phyloP scores from a whole-genome alignment of 2,888 invertebrate species.

The Drosophila leonis region DNA sequence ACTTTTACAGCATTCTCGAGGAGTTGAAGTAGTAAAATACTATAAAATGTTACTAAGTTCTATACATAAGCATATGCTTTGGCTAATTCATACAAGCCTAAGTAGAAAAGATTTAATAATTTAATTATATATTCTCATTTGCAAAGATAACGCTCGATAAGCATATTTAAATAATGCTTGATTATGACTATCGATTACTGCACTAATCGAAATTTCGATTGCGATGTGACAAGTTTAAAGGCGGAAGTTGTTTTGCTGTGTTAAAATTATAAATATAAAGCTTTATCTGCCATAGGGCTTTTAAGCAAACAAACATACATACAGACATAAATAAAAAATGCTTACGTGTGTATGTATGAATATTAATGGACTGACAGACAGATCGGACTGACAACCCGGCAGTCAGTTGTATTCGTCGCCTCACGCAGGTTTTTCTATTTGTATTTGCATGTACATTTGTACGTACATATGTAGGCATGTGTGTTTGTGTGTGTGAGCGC shows the following conservation, averaged over 20 bases:
- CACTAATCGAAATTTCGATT: conserved; percentile 12
- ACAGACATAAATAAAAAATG: not conserved
- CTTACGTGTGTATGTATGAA: conserved; percentile 17
- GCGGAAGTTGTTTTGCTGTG: conserved; percentile 38
- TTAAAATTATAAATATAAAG: conserved; percentile 27
- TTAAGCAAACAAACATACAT: conserved; percentile 18
- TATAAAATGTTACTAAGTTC: too few relatives aligned
- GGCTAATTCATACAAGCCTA: too few relatives aligned
- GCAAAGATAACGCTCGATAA: not conserved
- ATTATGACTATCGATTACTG: not conserved
- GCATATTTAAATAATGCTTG: not conserved
- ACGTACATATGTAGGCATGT: not conserved
- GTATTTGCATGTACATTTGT: conserved; percentile 32
- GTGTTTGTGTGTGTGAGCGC: conserved; percentile 8
- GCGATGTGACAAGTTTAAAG: conserved; percentile 33
- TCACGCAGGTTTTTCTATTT: conserved; percentile 31
- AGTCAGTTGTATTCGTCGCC: conserved; percentile 45
- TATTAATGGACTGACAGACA: conserved; percentile 38
- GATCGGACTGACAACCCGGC: conserved; percentile 52
- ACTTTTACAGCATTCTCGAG: too few relatives aligned
- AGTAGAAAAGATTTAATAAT: too few relatives aligned
- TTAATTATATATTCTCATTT: too few relatives aligned
- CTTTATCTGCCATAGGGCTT: conserved; percentile 39
- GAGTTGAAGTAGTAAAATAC: too few relatives aligned
- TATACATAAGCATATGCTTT: too few relatives aligned